Base-by-base conservation (phyloP, 1,140 invertebrate genomes). In the Saxidomus purpurata region DNA sequence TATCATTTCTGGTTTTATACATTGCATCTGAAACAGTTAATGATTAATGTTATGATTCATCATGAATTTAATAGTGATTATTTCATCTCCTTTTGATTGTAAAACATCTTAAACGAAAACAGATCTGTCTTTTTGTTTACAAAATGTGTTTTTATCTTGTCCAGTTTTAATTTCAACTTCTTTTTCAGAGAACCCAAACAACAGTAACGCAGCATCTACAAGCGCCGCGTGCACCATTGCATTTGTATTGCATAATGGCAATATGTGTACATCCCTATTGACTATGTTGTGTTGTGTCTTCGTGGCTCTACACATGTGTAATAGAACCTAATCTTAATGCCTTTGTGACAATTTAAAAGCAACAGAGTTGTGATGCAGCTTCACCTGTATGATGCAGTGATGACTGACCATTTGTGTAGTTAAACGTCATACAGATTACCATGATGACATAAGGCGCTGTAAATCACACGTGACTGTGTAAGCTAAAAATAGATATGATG, bases 271-370 rank as follows among this genome's bases (percentile, higher is more conserved):
- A 36, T 59, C 1, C 17, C 1, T 79, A n/a, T 49, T 79, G 76
- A 79, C 76, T 9, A 79, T 79, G 47, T 38, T 79, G 28, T 79
- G 43, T 52, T 79, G 34, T 49, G 17, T 79, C 11, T 79, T 40
- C 36, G 76, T 79, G 13, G 49, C 76, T 55, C 15, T 79, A 11
- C 76, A 55, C 8, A 36, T 79, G n/a, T 79, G 76, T 55, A 59
- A 79, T 22, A 79, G 76, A 79, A 79, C 76, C 49, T 79, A 25
- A 79, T 79, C 55, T 19, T 59, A 17, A 22, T 55, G 76, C n/a
- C 34, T 71, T 38, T 71, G 59, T 63, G n/a, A 63, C 59, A 63
- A 28, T 38, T 11, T 71, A 4, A 67, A 31, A 28, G 31, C 13
- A 9, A 40, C 17, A 71, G 67, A 38, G 67, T 17, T 71, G 31